phyloP scores from a whole-genome alignment of 2,797 vertebrate species.

The Poecile montanus region DNA sequence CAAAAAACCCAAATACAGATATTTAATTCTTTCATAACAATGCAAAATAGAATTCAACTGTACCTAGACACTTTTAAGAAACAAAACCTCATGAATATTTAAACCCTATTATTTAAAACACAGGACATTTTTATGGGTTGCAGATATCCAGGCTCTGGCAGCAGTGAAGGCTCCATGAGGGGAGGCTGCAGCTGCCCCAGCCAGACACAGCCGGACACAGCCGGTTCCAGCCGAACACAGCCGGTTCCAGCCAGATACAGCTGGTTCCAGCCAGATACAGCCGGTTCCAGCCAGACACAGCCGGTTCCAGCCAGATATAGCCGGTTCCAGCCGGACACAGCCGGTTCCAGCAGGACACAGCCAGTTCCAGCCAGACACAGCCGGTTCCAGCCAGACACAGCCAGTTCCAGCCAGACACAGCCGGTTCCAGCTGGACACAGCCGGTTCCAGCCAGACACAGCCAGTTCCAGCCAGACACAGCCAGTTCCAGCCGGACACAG shows the following conservation, averaged over 20 bases:
- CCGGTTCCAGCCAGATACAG: no score
- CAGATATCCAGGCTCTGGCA: accelerated
- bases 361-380: neutral
- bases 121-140: accelerated
- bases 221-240: accelerated
- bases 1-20: neutral
- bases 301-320: neutral
- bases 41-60: neutral
- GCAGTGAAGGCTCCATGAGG: accelerated
- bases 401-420: no score
- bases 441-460: neutral
- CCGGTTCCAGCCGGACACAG: no score
- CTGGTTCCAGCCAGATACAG: accelerated
- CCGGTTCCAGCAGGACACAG: neutral
- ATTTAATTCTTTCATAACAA: neutral
- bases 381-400: neutral
- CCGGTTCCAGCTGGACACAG: neutral
- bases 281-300: accelerated
- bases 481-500: no score
- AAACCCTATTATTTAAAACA: neutral
- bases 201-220: accelerated
- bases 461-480: neutral
- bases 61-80: neutral
- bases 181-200: accelerated
- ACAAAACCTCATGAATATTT: neutral